Base-by-base conservation (phyloP, 2,113 vertebrate species). In the Centrocercus urophasianus region DNA sequence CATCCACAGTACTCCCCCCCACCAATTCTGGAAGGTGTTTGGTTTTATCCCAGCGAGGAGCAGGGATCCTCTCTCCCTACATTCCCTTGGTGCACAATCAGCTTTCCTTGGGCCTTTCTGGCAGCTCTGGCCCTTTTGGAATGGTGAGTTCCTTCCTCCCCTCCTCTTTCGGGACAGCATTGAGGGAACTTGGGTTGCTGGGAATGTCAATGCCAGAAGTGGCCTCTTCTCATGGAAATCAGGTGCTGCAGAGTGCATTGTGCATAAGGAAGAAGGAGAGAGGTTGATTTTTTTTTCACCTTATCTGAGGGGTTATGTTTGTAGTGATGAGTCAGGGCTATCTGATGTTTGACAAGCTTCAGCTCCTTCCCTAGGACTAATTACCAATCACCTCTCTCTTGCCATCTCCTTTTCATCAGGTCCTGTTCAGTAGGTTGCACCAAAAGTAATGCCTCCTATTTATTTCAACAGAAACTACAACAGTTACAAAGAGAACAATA, bases 161-260 rank as follows among this genome's bases (percentile, higher is more conserved):
- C 69, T 93, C 32, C 61, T 86, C 80, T 61, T 93, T 90, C 77
- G 90, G 76, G 28, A 52, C 60, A 1, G 1, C 56, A 52, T 7
- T 61, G 73, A 86, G 80, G 50, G 50, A 60, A 77, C 60, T 34
- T 0, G 0, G 7, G 10, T n/a, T 56, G 78, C 40, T 17, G 11
- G 88, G 90, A 93, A 92, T 76, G 88, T 90, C 92, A 94, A 45
- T 92, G 92, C 59, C 83, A 94, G 83, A 86, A 84, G 47, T 65
- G 59, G 73, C 63, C 63, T 52, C 90, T 95, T 96, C 73, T 96
- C 80, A 95, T 93, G 93, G 90, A 96, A 95, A 96, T 96, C 69
- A 90, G 86, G 88, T 14, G 1, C 22, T 0, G 76, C 25, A 88
- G 47, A 21, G 52, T 1, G 76, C 34, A 81, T 90, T 95, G 71